Conservation (phyloP, 2,888 invertebrate genomes). For the Tipula vernalis region DNA sequence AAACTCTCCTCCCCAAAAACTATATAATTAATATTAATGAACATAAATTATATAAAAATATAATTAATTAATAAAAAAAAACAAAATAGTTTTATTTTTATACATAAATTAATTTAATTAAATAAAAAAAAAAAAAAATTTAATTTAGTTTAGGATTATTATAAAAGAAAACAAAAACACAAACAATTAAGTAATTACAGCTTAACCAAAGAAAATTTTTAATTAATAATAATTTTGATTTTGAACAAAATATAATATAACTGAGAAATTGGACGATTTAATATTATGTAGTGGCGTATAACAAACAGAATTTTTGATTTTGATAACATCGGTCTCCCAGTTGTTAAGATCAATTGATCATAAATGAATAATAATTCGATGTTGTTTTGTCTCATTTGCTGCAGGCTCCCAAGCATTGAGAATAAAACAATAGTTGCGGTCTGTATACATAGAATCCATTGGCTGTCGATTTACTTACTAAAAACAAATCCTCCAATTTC, state of each 20-base stretch:
- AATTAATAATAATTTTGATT: not conserved
- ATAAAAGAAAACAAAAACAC: not conserved
- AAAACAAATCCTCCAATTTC: not conserved
- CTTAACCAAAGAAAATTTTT: not conserved
- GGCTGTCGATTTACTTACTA: not conserved
- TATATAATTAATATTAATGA: not conserved
- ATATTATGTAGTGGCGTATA: not conserved
- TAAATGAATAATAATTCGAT: not conserved
- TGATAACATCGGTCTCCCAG: not conserved
- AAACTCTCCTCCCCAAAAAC: not conserved
- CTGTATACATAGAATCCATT: not conserved
- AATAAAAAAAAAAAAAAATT: not conserved
- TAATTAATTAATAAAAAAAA: not conserved
- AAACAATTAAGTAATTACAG: not conserved
- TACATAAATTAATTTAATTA: slow-evolving; percentile 1
- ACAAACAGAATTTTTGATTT: not conserved
- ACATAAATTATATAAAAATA: not conserved
- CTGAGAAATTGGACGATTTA: not conserved
- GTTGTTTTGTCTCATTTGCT: not conserved
- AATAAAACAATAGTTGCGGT: not conserved
- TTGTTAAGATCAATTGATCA: not conserved
- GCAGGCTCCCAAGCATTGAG: not conserved
- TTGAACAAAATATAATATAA: not conserved
- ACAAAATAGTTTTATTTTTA: not conserved
- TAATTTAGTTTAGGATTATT: not conserved